Percentiles rank a stretch among this genome's conserved stretches.
Evolutionary conservation across 1,140 invertebrate genomes (phyloP).

Genomic region (Lordiphosa mommai): DNA sequence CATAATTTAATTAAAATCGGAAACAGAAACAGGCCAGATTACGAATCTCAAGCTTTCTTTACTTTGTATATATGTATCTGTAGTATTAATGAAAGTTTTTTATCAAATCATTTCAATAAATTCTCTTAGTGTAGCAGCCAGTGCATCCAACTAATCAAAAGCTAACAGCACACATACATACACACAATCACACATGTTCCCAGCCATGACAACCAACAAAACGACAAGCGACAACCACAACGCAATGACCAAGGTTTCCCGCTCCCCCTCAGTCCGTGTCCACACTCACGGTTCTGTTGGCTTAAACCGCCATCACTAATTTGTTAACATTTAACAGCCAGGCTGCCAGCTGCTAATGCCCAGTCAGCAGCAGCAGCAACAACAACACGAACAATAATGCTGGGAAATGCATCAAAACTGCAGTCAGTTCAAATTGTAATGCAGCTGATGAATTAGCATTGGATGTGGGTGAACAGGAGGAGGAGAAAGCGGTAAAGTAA

Average conservation of each 20-base stretch:
- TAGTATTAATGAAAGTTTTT: too few species aligned
- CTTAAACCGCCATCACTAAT: conserved; percentile 60
- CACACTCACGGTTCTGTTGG: conserved; percentile 19
- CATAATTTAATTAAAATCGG: too few species aligned
- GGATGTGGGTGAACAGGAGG: conserved; percentile 2
- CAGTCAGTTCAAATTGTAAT: conserved; percentile 47
- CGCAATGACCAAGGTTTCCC: conserved; percentile 24
- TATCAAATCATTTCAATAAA: too few species aligned
- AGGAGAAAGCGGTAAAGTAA: conserved; percentile 8
- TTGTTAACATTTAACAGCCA: conserved; percentile 64
- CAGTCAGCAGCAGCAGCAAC: conserved; percentile 1
- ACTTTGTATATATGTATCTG: too few species aligned
- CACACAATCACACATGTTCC: conserved; percentile 1
- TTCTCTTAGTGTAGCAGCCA: background rate
- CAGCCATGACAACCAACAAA: conserved; percentile 41
- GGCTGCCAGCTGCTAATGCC: conserved; percentile 24
- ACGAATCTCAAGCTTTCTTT: too few species aligned
- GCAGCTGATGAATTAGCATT: conserved; percentile 46
- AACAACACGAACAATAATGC: conserved; percentile 14
- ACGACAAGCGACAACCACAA: conserved; percentile 57
- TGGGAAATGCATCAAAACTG: conserved; percentile 34
- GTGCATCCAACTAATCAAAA: conserved; percentile 49
- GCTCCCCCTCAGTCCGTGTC: background rate
- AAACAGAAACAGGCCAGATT: too few species aligned
- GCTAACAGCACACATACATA: conserved; percentile 25